phyloP scores from a whole-genome alignment of 2,113 vertebrate genomes.

The Rhinolophus ferrumequinum region DNA sequence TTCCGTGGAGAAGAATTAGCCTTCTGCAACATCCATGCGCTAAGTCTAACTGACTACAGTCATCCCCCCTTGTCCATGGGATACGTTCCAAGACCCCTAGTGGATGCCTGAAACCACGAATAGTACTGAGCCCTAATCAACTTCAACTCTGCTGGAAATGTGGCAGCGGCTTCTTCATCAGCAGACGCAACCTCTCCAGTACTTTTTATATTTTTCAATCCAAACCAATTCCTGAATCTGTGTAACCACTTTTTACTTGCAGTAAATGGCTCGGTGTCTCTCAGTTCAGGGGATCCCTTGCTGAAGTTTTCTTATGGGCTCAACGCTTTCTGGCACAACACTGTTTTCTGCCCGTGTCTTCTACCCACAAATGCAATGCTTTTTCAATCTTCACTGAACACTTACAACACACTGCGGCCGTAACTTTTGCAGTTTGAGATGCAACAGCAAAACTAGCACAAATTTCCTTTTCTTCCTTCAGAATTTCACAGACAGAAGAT shows the following conservation, averaged over 20 bases:
- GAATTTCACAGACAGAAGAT: neutral
- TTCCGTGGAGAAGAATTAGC: neutral
- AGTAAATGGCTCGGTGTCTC: neutral
- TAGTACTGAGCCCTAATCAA: too few relatives aligned
- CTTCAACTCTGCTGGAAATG: neutral
- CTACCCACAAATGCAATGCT: neutral
- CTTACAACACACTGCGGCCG: too few relatives aligned
- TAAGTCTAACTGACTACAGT: neutral
- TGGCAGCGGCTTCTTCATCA: neutral
- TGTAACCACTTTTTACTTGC: neutral
- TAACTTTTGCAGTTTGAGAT: neutral
- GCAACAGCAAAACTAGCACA: neutral
- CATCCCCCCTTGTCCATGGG: neutral
- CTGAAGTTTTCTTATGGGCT: neutral
- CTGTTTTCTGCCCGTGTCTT: neutral
- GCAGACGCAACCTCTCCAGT: neutral
- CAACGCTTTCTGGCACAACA: neutral
- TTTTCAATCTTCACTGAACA: neutral
- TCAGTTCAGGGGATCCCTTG: neutral
- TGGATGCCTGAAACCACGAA: neutral
- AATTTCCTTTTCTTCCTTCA: neutral
- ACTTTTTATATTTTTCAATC: neutral
- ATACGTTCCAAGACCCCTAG: too few relatives aligned
- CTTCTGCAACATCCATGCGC: neutral
- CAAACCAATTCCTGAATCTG: neutral